These are phyloP conservation scores for Colius striatus DNA, from an alignment of 2,113 vertebrate species.

Conservation along the genomic window DNA sequence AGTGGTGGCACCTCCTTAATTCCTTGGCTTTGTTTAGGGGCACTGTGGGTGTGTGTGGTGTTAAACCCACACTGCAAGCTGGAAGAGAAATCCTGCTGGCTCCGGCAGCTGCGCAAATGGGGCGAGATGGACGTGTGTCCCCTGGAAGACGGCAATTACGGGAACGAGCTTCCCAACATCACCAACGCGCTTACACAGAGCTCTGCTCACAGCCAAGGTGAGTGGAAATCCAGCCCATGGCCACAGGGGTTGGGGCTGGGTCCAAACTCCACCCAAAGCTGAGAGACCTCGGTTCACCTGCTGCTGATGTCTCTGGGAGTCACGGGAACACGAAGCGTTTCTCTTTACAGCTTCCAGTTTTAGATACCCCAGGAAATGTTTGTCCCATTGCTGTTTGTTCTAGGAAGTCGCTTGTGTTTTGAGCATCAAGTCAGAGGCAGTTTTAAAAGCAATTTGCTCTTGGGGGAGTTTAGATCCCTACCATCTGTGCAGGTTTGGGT, in stretches of 20 bases:
- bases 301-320: neutral
- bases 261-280: neutral
- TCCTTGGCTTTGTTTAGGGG: slow-evolving; percentile 82
- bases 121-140: slow-evolving; percentile 96
- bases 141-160: slow-evolving; percentile 96
- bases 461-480: neutral
- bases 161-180: slow-evolving; percentile 95
- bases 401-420: neutral
- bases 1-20: slow-evolving; percentile 17
- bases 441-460: neutral
- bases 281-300: neutral
- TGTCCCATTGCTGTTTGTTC: neutral
- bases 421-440: neutral
- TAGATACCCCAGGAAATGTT: neutral
- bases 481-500: neutral
- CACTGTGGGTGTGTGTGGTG: slow-evolving; percentile 97
- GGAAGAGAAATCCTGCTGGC: slow-evolving; percentile 94
- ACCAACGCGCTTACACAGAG: slow-evolving; percentile 95
- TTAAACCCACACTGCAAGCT: slow-evolving; percentile 97
- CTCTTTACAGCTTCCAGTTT: neutral
- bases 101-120: slow-evolving; percentile 96
- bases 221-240: neutral
- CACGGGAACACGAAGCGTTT: neutral
- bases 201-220: slow-evolving; percentile 88
- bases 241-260: neutral